phyloP scores from a whole-genome alignment of 2,113 vertebrate genomes.

The Anseranas semipalmata region DNA sequence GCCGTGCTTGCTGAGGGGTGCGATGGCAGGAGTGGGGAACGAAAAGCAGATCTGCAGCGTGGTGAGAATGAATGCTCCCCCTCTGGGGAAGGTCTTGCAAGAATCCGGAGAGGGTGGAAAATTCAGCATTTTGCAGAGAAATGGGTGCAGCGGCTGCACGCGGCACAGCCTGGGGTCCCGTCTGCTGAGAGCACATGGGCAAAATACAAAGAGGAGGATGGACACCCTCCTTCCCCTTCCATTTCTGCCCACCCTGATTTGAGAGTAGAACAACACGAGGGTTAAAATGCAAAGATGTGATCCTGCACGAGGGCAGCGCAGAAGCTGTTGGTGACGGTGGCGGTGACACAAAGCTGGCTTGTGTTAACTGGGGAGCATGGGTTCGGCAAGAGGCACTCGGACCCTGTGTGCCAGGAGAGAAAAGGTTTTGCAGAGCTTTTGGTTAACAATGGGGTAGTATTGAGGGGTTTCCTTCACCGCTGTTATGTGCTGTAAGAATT shows the following conservation, averaged over 20 bases:
- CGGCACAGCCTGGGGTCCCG: background rate
- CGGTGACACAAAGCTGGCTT: background rate
- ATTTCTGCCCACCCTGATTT: background rate
- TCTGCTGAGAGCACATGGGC: background rate
- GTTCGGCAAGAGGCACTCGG: accelerated
- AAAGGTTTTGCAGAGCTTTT: background rate
- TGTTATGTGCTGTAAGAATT: background rate
- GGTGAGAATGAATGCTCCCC: background rate
- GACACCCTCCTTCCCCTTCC: accelerated
- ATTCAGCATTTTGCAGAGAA: background rate
- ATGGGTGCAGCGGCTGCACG: background rate
- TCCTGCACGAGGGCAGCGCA: background rate
- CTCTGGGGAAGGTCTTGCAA: background rate
- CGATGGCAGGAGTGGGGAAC: background rate
- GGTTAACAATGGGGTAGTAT: accelerated
- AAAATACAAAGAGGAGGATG: accelerated
- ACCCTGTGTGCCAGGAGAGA: accelerated
- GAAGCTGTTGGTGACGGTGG: background rate
- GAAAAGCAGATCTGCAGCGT: background rate
- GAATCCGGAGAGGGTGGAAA: background rate
- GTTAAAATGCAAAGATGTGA: background rate
- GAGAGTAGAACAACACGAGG: background rate
- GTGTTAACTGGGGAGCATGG: background rate
- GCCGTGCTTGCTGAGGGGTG: background rate
- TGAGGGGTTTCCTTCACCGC: background rate